Conservation (phyloP, 2,888 invertebrate genomes). For the Lithophane semibrunnea region DNA sequence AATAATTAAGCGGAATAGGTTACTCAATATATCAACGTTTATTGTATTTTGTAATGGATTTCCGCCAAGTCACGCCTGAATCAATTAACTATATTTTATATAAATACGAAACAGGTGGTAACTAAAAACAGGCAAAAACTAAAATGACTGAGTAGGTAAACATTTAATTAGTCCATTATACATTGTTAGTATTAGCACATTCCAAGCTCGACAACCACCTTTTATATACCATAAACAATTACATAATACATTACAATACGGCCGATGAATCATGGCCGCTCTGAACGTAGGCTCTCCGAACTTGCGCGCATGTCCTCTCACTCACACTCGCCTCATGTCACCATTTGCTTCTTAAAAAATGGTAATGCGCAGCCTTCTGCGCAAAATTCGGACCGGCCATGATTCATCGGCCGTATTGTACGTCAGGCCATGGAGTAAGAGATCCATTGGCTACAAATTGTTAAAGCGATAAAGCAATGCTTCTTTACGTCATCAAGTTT, state of each 20-base stretch:
- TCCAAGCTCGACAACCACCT: conserved; percentile 72
- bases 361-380: background rate
- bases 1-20: too few species aligned
- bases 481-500: background rate
- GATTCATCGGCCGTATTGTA: background rate
- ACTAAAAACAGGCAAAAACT: background rate
- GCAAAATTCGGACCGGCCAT: background rate
- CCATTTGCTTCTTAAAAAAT: background rate
- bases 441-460: background rate
- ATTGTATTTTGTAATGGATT: too few species aligned
- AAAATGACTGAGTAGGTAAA: conserved; percentile 1
- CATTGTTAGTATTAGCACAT: conserved; percentile 61
- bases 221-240: conserved; percentile 26
- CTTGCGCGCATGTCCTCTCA: background rate
- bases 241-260: conserved; percentile 23
- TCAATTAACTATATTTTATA: too few species aligned
- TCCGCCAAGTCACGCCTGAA: too few species aligned
- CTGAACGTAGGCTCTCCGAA: background rate
- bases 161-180: conserved; percentile 36
- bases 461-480: background rate
- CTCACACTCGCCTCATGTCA: background rate
- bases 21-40: too few species aligned
- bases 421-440: background rate
- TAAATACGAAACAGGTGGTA: background rate
- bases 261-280: background rate